Percentiles rank a stretch among this genome's conserved stretches.
Conservation (phyloP, 1,140 invertebrate genomes). For the Sesamia nonagrioides region DNA sequence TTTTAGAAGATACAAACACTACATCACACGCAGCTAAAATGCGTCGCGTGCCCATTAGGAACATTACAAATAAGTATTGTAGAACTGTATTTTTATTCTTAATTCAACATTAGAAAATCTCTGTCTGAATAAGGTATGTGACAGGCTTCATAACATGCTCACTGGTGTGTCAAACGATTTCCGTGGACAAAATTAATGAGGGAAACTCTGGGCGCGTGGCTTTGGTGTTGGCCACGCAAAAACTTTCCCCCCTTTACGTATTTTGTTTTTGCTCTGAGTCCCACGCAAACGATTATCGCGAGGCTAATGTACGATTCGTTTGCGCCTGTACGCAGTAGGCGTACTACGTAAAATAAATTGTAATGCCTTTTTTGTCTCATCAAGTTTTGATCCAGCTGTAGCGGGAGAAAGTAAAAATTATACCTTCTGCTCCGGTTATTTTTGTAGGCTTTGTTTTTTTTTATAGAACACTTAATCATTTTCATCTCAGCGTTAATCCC, state of each 20-base stretch:
- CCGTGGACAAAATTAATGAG: conserved; percentile 51
- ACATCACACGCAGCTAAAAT: too few species aligned
- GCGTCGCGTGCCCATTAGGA: too few species aligned
- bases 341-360: conserved; percentile 41
- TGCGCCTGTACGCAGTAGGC: conserved; percentile 24
- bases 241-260: conserved; percentile 51
- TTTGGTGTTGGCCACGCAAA: conserved; percentile 51
- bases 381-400: background rate
- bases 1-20: too few species aligned
- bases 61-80: too few species aligned
- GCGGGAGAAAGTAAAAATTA: background rate
- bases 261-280: conserved; percentile 51
- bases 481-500: too few species aligned
- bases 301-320: conserved; percentile 46
- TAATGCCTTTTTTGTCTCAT: conserved; percentile 19
- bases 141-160: conserved; percentile 38
- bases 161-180: conserved; percentile 54
- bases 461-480: too few species aligned
- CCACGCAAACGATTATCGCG: conserved; percentile 47
- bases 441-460: background rate
- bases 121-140: conserved; percentile 24
- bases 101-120: conserved; percentile 1
- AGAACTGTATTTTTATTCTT: background rate
- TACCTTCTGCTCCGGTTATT: background rate
- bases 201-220: conserved; percentile 43